These are phyloP conservation scores for Temnothorax rugatulus DNA, from an alignment of 2,888 invertebrate genomes.

Conservation along the genomic window DNA sequence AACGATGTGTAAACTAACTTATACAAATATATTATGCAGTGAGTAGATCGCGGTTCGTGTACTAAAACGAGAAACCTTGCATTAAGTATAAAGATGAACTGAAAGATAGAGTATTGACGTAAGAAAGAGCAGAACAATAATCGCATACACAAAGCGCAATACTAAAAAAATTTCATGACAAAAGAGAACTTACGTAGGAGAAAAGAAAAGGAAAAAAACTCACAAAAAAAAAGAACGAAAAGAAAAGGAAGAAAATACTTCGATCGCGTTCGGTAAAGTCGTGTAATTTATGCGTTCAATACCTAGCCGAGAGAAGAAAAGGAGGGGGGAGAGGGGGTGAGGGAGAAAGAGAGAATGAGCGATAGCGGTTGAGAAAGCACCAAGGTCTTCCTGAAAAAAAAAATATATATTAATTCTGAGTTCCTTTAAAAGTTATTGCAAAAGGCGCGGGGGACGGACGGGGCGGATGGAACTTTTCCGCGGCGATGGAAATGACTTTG, in stretches of 20 bases:
- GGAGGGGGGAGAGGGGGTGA: constrained; percentile 1
- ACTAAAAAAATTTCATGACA: constrained; percentile 10
- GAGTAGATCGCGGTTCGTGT: not conserved
- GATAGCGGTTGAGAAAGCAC: constrained; percentile 33
- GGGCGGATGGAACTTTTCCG: constrained; percentile 71
- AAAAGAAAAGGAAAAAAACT: not conserved
- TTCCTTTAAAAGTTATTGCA: constrained; percentile 80
- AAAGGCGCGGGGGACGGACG: constrained; percentile 65
- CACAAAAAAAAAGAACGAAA: constrained; percentile 22
- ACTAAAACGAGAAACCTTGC: not conserved
- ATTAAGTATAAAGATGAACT: constrained; percentile 15
- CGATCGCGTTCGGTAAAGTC: constrained; percentile 70
- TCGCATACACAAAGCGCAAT: not conserved
- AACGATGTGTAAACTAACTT: not conserved
- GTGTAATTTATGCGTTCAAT: constrained; percentile 82
- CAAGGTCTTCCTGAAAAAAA: constrained; percentile 64
- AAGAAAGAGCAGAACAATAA: constrained; percentile 8
- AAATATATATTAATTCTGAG: constrained; percentile 76
- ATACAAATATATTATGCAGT: not conserved
- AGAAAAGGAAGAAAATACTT: constrained; percentile 71
- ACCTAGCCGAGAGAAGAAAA: constrained; percentile 60
- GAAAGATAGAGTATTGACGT: not conserved
- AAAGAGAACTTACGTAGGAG: not conserved
- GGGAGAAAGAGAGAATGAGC: constrained; percentile 6
- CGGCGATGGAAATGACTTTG: constrained; percentile 80